Conservation (phyloP, 1,140 invertebrate genomes). For the Propsilocerus akamusi region DNA sequence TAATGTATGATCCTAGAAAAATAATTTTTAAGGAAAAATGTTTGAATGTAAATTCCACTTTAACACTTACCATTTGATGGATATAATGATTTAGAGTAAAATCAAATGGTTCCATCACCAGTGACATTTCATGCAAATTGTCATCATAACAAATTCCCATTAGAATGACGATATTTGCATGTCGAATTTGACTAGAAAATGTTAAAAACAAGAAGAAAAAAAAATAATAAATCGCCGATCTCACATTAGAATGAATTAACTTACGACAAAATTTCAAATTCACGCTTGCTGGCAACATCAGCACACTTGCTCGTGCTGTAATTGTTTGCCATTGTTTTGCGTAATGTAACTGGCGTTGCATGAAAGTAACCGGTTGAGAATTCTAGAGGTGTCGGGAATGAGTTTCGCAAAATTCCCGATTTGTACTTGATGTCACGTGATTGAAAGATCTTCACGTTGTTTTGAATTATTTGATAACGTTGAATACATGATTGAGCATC, state of each 20-base stretch:
- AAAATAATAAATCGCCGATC: background rate
- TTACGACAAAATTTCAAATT: conserved; percentile 6
- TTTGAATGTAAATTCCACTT: background rate
- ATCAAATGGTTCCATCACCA: conserved; percentile 6
- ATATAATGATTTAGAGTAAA: conserved; percentile 1
- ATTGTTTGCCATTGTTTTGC: background rate
- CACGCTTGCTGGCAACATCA: background rate
- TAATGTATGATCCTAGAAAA: background rate
- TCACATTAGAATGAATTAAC: background rate
- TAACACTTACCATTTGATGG: background rate
- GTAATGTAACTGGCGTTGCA: background rate
- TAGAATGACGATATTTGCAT: conserved; percentile 1
- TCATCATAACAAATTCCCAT: conserved; percentile 4
- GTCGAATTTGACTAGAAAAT: conserved; percentile 4
- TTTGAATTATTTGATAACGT: background rate
- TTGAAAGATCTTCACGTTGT: background rate
- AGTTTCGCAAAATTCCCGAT: background rate
- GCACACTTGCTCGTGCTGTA: background rate
- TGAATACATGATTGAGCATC: background rate
- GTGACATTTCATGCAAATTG: background rate
- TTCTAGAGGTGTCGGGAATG: background rate
- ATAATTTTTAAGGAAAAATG: background rate
- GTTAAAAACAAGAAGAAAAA: background rate
- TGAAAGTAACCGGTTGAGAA: conserved; percentile 4
- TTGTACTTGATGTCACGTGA: background rate